Evolutionary conservation across 2,113 vertebrate genomes (phyloP).

Genomic region (Sinosuthora webbiana): DNA sequence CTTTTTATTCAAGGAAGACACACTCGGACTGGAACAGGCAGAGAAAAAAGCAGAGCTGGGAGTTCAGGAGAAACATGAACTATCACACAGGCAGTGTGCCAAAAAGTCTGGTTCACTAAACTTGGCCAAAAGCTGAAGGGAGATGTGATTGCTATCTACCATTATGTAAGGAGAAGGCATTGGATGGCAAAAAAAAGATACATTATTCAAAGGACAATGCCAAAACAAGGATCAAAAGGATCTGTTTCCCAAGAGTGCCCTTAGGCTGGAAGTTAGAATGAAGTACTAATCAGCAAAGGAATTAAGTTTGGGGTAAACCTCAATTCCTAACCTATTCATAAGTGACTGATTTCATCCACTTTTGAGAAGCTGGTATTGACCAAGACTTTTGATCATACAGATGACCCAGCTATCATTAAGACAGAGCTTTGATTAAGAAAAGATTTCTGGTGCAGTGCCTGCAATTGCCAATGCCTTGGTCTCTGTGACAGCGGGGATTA

Average conservation of each 20-base stretch:
- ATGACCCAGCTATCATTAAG: neutral
- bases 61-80: neutral
- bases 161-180: neutral
- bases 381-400: neutral
- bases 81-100: neutral
- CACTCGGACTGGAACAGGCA: neutral
- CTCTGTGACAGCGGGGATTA: neutral
- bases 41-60: neutral
- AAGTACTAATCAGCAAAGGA: neutral
- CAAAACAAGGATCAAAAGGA: slow-evolving; percentile 3
- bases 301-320: slow-evolving; percentile 5
- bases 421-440: neutral
- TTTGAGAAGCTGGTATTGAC: neutral
- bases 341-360: neutral
- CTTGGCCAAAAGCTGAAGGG: neutral
- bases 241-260: neutral
- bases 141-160: slow-evolving; percentile 7
- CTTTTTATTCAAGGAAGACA: neutral
- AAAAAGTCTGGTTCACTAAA: neutral
- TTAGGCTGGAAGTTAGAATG: neutral
- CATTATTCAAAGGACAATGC: neutral
- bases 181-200: neutral
- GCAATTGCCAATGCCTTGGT: neutral
- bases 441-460: neutral
- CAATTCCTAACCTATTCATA: neutral